Conservation (phyloP, 2,888 invertebrate species). For the Trachelus stipa region DNA sequence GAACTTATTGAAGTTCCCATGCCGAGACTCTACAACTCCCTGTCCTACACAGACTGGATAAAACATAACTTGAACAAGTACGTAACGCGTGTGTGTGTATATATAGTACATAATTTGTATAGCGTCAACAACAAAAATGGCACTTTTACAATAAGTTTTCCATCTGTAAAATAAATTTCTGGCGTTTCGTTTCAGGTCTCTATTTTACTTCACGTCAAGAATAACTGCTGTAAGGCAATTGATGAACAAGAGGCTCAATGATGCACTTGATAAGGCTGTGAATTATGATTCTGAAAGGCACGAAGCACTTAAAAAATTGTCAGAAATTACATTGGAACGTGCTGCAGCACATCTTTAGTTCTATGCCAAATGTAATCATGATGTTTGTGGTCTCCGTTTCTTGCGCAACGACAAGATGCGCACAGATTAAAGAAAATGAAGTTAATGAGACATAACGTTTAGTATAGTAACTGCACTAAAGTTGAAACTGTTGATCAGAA, state of each 20-base stretch:
- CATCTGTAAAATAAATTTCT: background rate
- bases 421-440: background rate
- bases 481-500: background rate
- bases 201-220: constrained; percentile 28
- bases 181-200: constrained; percentile 34
- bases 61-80: constrained; percentile 38
- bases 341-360: background rate
- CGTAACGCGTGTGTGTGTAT: background rate
- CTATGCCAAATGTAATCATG: background rate
- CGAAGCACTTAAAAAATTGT: constrained; percentile 7
- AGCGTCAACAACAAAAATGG: background rate
- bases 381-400: background rate
- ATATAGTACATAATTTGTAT: background rate
- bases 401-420: background rate
- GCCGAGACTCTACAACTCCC: constrained; percentile 43
- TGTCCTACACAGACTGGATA: constrained; percentile 40
- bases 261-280: constrained; percentile 31
- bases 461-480: background rate
- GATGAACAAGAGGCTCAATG: constrained; percentile 32
- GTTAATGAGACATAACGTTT: background rate
- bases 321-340: background rate
- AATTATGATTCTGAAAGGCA: constrained; percentile 35
- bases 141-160: background rate
- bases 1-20: constrained; percentile 49
- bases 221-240: constrained; percentile 28